phyloP scores from a whole-genome alignment of 2,113 vertebrate species.

The Petroica traversi region DNA sequence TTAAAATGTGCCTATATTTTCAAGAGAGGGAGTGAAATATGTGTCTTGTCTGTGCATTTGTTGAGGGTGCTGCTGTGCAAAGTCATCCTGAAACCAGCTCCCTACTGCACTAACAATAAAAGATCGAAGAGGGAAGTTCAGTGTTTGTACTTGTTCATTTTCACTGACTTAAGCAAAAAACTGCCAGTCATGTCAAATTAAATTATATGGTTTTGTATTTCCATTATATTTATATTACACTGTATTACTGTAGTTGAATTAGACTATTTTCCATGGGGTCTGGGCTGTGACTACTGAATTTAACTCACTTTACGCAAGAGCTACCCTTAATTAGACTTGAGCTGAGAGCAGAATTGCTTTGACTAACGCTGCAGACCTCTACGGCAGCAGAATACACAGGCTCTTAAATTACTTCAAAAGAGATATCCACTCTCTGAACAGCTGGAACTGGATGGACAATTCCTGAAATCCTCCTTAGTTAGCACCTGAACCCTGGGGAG shows the following conservation, averaged over 20 bases:
- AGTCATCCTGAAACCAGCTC: neutral
- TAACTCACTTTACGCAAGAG: slow-evolving; percentile 35
- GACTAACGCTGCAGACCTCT: neutral
- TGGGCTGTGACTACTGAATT: slow-evolving; percentile 40
- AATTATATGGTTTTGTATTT: slow-evolving; percentile 55
- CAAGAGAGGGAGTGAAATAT: neutral
- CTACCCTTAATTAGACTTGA: slow-evolving; percentile 35
- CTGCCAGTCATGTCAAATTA: slow-evolving; percentile 42
- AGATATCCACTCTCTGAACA: neutral
- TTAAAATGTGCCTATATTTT: neutral
- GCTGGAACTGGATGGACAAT: neutral
- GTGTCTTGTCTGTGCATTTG: neutral
- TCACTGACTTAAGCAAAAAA: neutral
- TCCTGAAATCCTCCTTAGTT: neutral
- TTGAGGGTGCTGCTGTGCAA: neutral
- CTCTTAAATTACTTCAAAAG: neutral
- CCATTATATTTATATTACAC: slow-evolving; percentile 44
- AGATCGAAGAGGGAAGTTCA: neutral
- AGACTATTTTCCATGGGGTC: slow-evolving; percentile 37
- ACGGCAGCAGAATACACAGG: neutral
- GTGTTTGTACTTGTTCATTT: neutral
- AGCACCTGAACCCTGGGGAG: neutral
- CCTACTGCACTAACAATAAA: neutral
- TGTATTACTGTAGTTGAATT: slow-evolving; percentile 43
- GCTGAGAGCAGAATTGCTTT: slow-evolving; percentile 20